phyloP scores from a whole-genome alignment of 2,797 vertebrate genomes.

The Sphenodon punctatus region DNA sequence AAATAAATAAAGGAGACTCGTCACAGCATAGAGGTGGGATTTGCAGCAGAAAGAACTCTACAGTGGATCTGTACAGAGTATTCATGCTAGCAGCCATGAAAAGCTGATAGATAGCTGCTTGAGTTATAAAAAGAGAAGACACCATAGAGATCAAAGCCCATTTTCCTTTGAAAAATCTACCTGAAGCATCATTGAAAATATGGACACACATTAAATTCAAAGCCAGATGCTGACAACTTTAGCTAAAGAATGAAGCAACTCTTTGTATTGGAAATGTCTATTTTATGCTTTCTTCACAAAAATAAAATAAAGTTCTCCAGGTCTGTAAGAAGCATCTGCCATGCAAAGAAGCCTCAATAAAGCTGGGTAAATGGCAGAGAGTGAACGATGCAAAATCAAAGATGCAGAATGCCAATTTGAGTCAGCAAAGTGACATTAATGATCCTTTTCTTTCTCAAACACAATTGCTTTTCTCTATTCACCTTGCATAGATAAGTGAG shows the following conservation, averaged over 20 bases:
- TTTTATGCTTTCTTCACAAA: not conserved
- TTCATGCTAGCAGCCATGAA: not conserved
- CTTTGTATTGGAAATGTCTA: not conserved
- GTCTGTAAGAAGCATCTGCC: not conserved
- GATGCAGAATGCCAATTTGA: rapidly evolving
- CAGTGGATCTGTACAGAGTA: not conserved
- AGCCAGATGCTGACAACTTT: not conserved
- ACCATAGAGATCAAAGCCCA: not conserved
- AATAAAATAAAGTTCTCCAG: not conserved
- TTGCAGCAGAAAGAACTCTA: not conserved
- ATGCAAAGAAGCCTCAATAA: not conserved
- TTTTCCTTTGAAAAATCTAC: not conserved
- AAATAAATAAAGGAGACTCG: not conserved
- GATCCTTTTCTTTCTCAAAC: not conserved
- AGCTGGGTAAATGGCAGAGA: not conserved
- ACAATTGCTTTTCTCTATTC: not conserved
- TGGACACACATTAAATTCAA: not conserved
- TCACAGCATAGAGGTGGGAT: not conserved
- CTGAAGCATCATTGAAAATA: not conserved
- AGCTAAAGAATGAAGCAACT: not conserved
- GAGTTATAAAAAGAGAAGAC: not conserved
- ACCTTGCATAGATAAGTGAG: not conserved
- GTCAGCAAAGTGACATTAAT: not conserved
- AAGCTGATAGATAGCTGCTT: not conserved
- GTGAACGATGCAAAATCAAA: not conserved